Base-by-base conservation (phyloP, 2,888 invertebrate species). In the Polyploca ridens region DNA sequence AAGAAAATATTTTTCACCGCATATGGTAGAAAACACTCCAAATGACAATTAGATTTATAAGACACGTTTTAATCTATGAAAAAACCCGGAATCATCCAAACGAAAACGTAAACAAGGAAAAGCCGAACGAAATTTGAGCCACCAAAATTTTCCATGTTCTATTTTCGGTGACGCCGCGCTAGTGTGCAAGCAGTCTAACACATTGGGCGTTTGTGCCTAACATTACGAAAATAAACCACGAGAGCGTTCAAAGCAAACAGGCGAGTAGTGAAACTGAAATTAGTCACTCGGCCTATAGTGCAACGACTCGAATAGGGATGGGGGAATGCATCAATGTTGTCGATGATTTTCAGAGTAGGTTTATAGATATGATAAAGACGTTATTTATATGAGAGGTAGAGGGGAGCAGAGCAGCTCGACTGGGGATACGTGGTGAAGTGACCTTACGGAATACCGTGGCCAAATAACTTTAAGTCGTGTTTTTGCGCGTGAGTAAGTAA, bases 241-340 rank as follows among this genome's bases (percentile, higher is more conserved):
- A 72, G 54, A 19, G 76, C 78, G 72, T 79, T 77, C 76, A 77
- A 78, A 82, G 76, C 83, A 79, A 84, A 86, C 86, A 75, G 62
- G 71, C 77, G 72, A 76, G 80, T 88, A 89, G 88, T 87, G 88
- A 85, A 87, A 86, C 86, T 84, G 88, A 90, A 89, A 89, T 92
- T 91, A 91, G 86, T 92, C 89, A 89, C 74, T 79, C 80, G 72
- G 76, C 69, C 79, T 76, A 80, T 89, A 84, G 89, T 88, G 89
- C 91, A 89, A 85, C 89, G 90, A 87, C 89, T 84, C 77, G 65
- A 65, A 19, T 88, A 90, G 91, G 72, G 91, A 79, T 79, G 90
- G 61, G 73, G 62, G 46, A 49, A 49, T 63, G 44, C 0, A 14
- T n/a, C 0, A 63, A 63, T 65, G 33, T 68, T 46, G 27, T 65